Evolutionary conservation across 2,888 invertebrate genomes (phyloP).

Genomic region (Cyclophora albipunctata): DNA sequence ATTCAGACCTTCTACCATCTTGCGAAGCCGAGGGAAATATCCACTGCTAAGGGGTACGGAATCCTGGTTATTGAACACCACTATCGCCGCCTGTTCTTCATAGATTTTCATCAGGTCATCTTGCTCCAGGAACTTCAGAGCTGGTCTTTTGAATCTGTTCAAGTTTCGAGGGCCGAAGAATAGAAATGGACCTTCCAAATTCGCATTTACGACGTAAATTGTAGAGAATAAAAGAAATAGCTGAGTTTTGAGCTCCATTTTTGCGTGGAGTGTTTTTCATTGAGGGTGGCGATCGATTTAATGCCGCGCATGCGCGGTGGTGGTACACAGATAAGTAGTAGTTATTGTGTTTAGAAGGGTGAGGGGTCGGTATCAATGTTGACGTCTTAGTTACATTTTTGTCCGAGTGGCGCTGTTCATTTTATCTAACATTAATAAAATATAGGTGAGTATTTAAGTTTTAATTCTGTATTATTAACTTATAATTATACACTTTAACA

Average conservation of each 20-base stretch:
- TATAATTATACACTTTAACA: too few relatives aligned
- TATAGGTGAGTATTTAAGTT: too few relatives aligned
- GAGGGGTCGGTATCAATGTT: too few relatives aligned
- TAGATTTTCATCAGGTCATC: slow-evolving; percentile 75
- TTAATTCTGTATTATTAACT: too few relatives aligned
- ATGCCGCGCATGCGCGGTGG: not conserved
- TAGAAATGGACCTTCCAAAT: slow-evolving; percentile 76
- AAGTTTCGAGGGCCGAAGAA: slow-evolving; percentile 75
- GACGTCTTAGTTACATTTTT: too few relatives aligned
- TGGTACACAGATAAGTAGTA: too few relatives aligned
- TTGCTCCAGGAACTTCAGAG: slow-evolving; percentile 69
- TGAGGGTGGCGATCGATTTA: not conserved
- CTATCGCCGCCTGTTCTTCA: slow-evolving; percentile 72
- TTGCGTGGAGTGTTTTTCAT: not conserved
- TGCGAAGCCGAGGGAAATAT: slow-evolving; percentile 72
- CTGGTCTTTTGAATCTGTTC: slow-evolving; percentile 61
- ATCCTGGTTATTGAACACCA: slow-evolving; percentile 76
- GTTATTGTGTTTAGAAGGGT: too few relatives aligned
- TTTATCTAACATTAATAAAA: too few relatives aligned
- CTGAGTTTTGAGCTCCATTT: slow-evolving; percentile 6
- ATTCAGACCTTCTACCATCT: slow-evolving; percentile 68
- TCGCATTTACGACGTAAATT: slow-evolving; percentile 40
- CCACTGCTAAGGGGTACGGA: slow-evolving; percentile 70
- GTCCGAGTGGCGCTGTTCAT: too few relatives aligned
- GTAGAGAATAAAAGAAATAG: slow-evolving; percentile 19